Base-by-base conservation (phyloP, 2,888 invertebrate species). In the Cordylochernes scorpioides region DNA sequence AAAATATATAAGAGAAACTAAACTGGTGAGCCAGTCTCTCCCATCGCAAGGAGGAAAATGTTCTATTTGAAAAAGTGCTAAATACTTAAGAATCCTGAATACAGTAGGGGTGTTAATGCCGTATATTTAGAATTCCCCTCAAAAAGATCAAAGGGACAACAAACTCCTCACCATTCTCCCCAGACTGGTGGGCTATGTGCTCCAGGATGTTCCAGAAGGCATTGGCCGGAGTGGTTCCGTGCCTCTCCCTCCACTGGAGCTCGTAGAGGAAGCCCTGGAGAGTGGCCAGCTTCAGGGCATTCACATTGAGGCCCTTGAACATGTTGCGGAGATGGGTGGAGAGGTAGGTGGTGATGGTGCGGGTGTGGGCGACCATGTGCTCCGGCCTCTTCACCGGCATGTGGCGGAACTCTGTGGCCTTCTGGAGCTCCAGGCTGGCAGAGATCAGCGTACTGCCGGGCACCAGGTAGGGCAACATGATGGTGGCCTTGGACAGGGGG, bases 181-280 rank as follows among this genome's bases (percentile, higher is more conserved):
- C 29, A 13, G 19, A 18, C 12, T 29, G 24, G 12, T 17, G 12
- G 4, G 17, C 19, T 6, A 35, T 37, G 21, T 35, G 33, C 14
- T 30, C 28, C 17, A 39, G 27, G 10, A 39, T 38, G 13, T 28
- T 25, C 19, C 19, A 24, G 33, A 39, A 39, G 24, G 35, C 26
- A 19, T 18, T 27, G n/a, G 25, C 19, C 0, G 78, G 67, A 1
- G 71, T 68, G 4, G 65, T 61, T 0, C 78, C 80, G 48, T 66
- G 80, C 47, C 71, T 68, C 50, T 82, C 80, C 32, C 82, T 61
- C 80, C 82, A 82, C 8, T 77, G 70, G 12, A 82, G 54, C 47
- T 82, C 82, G 49, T 82, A 80, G 39, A 82, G 55, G 51, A 80
- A 80, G 51, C 78, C 77, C 51, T 82, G 82, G 44, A 82, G 77